These are phyloP conservation scores for Harpagifer antarcticus DNA, from an alignment of 2,797 vertebrate species.

Conservation along the genomic window DNA sequence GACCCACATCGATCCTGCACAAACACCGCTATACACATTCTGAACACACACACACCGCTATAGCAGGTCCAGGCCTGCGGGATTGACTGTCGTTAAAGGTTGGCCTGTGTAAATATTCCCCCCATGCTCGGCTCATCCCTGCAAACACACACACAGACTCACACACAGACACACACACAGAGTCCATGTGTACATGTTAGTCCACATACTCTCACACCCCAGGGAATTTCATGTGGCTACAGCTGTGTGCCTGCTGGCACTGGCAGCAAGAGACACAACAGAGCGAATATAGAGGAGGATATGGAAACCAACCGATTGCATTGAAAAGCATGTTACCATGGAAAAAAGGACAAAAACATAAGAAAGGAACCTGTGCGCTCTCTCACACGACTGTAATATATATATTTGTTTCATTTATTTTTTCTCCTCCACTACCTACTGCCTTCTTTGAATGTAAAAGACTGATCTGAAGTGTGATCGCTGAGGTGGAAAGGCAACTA, in stretches of 20 bases:
- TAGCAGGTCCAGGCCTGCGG: constrained; percentile 53
- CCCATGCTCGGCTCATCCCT: constrained; percentile 28
- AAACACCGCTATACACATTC: constrained; percentile 46
- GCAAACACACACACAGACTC: constrained; percentile 28
- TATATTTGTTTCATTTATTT: constrained; percentile 43
- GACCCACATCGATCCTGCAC: constrained; percentile 35
- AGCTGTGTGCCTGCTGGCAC: constrained; percentile 74
- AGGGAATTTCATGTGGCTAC: constrained; percentile 73
- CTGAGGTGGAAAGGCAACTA: constrained; percentile 76
- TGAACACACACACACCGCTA: constrained; percentile 37
- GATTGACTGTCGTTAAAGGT: constrained; percentile 69
- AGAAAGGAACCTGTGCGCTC: constrained; percentile 45
- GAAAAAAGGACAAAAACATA: constrained; percentile 48
- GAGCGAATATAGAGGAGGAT: constrained; percentile 45
- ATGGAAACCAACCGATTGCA: constrained; percentile 56
- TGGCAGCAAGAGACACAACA: constrained; percentile 62
- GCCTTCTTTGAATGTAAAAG: constrained; percentile 75
- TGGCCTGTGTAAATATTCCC: constrained; percentile 62
- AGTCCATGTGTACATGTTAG: constrained; percentile 55
- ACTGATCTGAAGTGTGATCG: constrained; percentile 76
- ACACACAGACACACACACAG: constrained; percentile 37
- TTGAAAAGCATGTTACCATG: constrained; percentile 60
- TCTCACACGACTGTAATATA: constrained; percentile 47
- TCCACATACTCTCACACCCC: constrained; percentile 63
- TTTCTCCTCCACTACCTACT: constrained; percentile 52